Evolutionary conservation across 2,888 invertebrate species (phyloP), one percentile per base, ranked within the genome.

Genomic region (Lepas anatifera): DNA sequence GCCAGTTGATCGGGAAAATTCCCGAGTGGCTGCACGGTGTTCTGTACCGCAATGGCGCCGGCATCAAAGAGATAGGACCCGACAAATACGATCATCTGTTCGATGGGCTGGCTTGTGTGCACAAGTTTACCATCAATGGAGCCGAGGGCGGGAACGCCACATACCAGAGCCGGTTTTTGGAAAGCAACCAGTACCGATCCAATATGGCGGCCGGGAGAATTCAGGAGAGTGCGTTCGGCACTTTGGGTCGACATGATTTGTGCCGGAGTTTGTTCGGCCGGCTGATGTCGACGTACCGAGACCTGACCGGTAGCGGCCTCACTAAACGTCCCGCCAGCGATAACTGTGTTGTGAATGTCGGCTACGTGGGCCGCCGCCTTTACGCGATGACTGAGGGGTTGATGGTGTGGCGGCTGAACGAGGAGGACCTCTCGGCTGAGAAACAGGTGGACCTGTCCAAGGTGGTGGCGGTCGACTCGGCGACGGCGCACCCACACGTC

Each of bases 401-500:
- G 41, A 75, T 75, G 27, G 74, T 83, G 69, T 77, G 80, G 68
- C 76, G 78, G 71, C 75, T 84, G 22, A 80, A 83, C 75, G 78
- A 80, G 16, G 77, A 79, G 43, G 80, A 79, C 46, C 76, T 84
- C 64, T 77, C 79, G 7, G 79, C 80, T n/a, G 74, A 77, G 4
- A 78, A 75, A 10, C 70, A 72, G 70, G 68, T 70, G 10, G 64
- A 67, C n/a, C 35, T 72, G 69, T 69, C 70, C n/a, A 64, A 70
- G 7, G 68, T 70, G 67, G 52, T 72, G 32, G 67, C 71, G 1
- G 70, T 73, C 18, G 67, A 72, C 48, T 52, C 52, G 10, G 69
- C 72, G 75, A 89, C 91, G 0, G 92, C 95, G 0, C 95, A 95
- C 78, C 93, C 94, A 0, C 94, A 93, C 76, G 84, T 92, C 32